Evolutionary conservation across 2,888 invertebrate genomes (phyloP), one percentile per base, ranked within the genome.

Genomic region (Zonitis immaculata): DNA sequence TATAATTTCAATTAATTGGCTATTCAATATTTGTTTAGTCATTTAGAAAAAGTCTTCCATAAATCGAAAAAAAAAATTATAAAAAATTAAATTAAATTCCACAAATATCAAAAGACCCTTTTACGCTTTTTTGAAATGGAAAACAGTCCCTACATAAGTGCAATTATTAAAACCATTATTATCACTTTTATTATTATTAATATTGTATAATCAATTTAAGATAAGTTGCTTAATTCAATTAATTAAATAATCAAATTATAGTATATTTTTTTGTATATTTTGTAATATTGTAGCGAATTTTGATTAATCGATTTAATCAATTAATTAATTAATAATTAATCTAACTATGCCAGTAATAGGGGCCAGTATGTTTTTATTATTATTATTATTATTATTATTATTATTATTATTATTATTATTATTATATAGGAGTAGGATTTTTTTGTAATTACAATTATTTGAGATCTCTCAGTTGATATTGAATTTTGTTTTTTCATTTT

Each of bases 331-430:
- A 27, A 12, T 32, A 32, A 32, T 14, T 14, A 14, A 28, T 28
- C 14, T 62, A 64, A 62, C 59, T 60, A 64, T 67, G 69, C 69
- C 69, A 69, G 69, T 69, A 69, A 61, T 61, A 64, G 62, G 67
- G 69, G 68, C 69, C 68, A 68, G 68, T 69, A 68, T 67, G 65
- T 65, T 60, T 57, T 60, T 52, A 61, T 58, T 56, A 48, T 60
- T 47, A 46, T 51, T 53, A 49, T 44, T 27, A 49, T 46, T 54
- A 56, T 51, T 47, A 55, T 49, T 53, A 30, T 47, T 52, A 54
- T 56, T 44, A 54, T 54, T 53, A 49, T 44, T 27, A 49, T 46
- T 54, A 56, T 51, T 47, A 55, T 49, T 53, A 30, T 47, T 52
- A 54, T 56, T 44, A 54, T 54, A n/a, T n/a, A n/a, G n/a, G n/a